phyloP scores from a whole-genome alignment of 1,140 invertebrate species.

The Neodiprion pinetum region DNA sequence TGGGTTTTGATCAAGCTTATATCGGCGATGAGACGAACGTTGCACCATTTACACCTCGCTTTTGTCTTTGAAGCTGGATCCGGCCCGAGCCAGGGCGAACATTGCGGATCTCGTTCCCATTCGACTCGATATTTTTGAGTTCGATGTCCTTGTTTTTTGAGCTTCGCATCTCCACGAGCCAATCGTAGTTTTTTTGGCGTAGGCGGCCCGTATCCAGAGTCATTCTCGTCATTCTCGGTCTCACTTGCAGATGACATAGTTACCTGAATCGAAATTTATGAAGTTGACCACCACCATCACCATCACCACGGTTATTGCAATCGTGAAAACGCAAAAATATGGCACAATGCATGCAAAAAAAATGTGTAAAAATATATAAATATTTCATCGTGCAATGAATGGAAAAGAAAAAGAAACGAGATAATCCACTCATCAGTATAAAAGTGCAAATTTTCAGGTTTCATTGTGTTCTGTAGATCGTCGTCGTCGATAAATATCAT shows the following conservation, averaged over 20 bases:
- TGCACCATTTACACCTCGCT: conserved; percentile 25
- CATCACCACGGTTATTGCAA: neutral
- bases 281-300: too few relatives aligned
- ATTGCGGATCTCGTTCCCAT: conserved; percentile 27
- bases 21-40: conserved; percentile 16
- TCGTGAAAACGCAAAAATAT: conserved; percentile 18
- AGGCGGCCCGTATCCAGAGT: too few relatives aligned
- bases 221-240: too few relatives aligned
- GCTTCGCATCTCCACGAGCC: too few relatives aligned
- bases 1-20: conserved; percentile 24
- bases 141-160: too few relatives aligned
- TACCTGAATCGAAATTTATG: conserved; percentile 20
- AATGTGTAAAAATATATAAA: neutral
- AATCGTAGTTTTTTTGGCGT: too few relatives aligned
- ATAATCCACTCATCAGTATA: neutral
- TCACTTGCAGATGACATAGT: conserved; percentile 18
- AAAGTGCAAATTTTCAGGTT: neutral
- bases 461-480: neutral
- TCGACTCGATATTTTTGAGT: conserved; percentile 10
- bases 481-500: too few relatives aligned
- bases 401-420: neutral
- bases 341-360: neutral
- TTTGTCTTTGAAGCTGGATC: conserved; percentile 10
- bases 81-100: too few relatives aligned
- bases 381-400: neutral